Evolutionary conservation across 2,888 invertebrate genomes (phyloP), one percentile per base, ranked within the genome.

Genomic region (Carterocephalus palaemon): DNA sequence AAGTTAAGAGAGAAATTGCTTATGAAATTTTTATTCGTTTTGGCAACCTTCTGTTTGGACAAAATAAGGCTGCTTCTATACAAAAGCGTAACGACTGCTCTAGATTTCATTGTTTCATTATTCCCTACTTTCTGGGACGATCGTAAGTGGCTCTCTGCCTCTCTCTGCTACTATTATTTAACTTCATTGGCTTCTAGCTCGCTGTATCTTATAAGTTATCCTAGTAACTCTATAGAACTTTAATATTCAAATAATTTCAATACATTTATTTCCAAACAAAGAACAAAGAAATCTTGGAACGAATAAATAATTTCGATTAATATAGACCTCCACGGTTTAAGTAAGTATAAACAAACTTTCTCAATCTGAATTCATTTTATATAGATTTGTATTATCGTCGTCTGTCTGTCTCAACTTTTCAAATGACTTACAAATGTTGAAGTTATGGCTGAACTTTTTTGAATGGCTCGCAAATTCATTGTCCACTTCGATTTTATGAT

Each of bases 21-120:
- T 46, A 45, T 51, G 41, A 49, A 51, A 49, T 49, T 51, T 53
- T 48, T 39, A 53, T 51, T 47, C 41, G 39, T 45, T 47, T 45
- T 43, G 9, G 28, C 26, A 40, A 23, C 34, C 29, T 40, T 17
- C 26, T 40, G 45, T 48, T 42, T 29, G 17, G 19, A 33, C 19
- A 33, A 41, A 26, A 16, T 1, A 24, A 24, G 2, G 23, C 9
- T 42, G 31, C 20, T 8, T 42, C 20, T 16, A 15, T 9, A 42
- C 20, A 26, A 34, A 19, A 34, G 26, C 42, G 20, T 33, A 33
- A 26, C 7, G 12, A 33, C 26, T 42, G 33, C 17, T 23, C 24
- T 19, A 41, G 23, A 32, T 41, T 41, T 33, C 24, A 41, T 41
- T 33, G 32, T 41, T 33, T 41, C 41, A 29, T 39, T 39, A 39